phyloP scores from a whole-genome alignment of 2,113 vertebrate species.

The Triplophysa siluroides region DNA sequence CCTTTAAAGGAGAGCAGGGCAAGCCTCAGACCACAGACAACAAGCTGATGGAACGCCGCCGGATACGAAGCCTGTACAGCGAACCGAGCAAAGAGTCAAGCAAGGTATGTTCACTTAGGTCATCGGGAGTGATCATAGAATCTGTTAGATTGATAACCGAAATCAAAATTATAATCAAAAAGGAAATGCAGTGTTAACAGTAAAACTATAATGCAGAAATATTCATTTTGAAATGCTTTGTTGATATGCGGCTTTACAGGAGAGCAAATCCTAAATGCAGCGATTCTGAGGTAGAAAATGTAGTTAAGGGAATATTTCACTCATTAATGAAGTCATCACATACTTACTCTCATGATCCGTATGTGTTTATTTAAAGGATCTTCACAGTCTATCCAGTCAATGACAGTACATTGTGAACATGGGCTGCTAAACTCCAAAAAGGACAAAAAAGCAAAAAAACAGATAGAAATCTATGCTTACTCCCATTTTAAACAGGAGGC shows the following conservation, averaged over 20 bases:
- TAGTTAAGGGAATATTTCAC: too few species aligned
- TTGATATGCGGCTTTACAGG: neutral
- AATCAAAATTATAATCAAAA: neutral
- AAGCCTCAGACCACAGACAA: conserved; percentile 82
- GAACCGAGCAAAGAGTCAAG: conserved; percentile 86
- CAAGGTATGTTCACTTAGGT: conserved; percentile 79
- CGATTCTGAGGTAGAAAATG: neutral
- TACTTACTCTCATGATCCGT: neutral
- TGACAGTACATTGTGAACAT: too few species aligned
- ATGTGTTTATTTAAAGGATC: neutral
- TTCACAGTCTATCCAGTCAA: neutral
- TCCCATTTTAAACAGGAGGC: too few species aligned
- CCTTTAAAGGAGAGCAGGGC: conserved; percentile 88
- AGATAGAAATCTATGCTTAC: too few species aligned
- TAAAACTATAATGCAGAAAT: neutral
- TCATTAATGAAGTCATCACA: neutral
- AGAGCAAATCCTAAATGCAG: neutral
- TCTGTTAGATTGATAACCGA: neutral
- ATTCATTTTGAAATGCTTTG: neutral
- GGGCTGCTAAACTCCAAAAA: too few species aligned
- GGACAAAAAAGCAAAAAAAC: too few species aligned
- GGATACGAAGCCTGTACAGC: conserved; percentile 95
- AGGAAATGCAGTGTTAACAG: neutral
- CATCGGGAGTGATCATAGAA: neutral
- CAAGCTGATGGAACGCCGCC: conserved; percentile 87